Conservation (phyloP, 2,113 vertebrate genomes). For the Syngnathus floridae region DNA sequence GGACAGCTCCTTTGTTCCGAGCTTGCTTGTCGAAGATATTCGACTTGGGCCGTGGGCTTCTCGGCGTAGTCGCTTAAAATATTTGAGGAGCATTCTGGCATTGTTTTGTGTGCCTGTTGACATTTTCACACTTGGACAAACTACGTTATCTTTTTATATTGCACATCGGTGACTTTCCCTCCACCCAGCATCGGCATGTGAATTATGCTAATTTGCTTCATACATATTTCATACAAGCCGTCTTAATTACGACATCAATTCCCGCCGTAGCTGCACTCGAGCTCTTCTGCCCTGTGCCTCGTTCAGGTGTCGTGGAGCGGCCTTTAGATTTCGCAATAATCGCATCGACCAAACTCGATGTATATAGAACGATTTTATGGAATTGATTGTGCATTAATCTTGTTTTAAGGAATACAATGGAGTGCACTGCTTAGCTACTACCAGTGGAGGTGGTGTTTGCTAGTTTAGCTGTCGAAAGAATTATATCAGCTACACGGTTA, state of each 20-base stretch:
- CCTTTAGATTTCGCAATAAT: background rate
- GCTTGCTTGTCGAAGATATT: slow-evolving; percentile 1
- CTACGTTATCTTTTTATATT: background rate
- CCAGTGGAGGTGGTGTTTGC: background rate
- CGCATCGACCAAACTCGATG: background rate
- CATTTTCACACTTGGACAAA: background rate
- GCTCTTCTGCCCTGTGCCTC: background rate
- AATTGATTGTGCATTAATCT: background rate
- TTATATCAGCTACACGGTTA: background rate
- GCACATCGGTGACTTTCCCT: background rate
- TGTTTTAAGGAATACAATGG: background rate
- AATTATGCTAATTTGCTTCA: slow-evolving; percentile 1
- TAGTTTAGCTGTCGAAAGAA: background rate
- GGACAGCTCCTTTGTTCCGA: slow-evolving; percentile 47
- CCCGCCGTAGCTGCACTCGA: background rate
- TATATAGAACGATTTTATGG: background rate
- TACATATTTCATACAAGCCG: slow-evolving; percentile 11
- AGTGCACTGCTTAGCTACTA: background rate
- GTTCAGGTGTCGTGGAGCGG: background rate
- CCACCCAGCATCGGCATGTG: background rate
- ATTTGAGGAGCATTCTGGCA: background rate
- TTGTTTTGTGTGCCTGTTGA: background rate
- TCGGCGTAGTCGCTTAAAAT: background rate
- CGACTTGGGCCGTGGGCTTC: background rate
- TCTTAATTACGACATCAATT: slow-evolving; percentile 8